A percentile compares a stretch with the other conserved stretches of the same genome.
Conservation (phyloP, 2,888 invertebrate genomes). For the Morpho achilles region DNA sequence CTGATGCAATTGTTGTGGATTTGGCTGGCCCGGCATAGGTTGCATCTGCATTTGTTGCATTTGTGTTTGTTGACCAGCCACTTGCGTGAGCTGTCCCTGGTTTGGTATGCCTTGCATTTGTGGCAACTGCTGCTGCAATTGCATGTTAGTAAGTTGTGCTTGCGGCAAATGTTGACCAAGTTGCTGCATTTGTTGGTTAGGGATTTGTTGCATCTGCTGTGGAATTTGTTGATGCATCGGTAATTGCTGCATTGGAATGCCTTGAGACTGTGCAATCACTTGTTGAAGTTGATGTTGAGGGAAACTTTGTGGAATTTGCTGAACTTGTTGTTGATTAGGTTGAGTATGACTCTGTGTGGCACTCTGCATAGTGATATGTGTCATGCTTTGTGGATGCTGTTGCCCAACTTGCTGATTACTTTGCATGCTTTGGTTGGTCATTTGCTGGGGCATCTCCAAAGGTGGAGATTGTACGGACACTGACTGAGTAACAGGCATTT, state of each 20-base stretch:
- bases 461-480: slow-evolving; percentile 75
- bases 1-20: slow-evolving; percentile 69
- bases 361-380: slow-evolving; percentile 72
- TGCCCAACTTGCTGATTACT: slow-evolving; percentile 63
- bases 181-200: slow-evolving; percentile 76
- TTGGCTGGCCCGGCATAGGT: slow-evolving; percentile 69
- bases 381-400: slow-evolving; percentile 76
- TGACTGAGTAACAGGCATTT: slow-evolving; percentile 66
- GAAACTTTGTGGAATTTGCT: slow-evolving; percentile 75
- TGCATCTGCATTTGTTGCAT: slow-evolving; percentile 77
- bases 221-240: slow-evolving; percentile 76
- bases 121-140: slow-evolving; percentile 74
- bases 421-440: slow-evolving; percentile 66
- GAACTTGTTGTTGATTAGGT: slow-evolving; percentile 67
- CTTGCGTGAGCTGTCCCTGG: slow-evolving; percentile 69
- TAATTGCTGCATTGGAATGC: slow-evolving; percentile 73
- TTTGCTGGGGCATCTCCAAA: slow-evolving; percentile 73
- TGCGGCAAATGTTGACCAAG: slow-evolving; percentile 72
- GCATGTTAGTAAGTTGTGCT: slow-evolving; percentile 68
- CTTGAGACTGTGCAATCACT: slow-evolving; percentile 72
- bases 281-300: slow-evolving; percentile 76
- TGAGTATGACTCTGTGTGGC: slow-evolving; percentile 58
- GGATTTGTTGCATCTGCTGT: slow-evolving; percentile 76
- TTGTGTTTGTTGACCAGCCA: slow-evolving; percentile 67
- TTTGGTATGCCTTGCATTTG: slow-evolving; percentile 72